Evolutionary conservation across 2,797 vertebrate species (phyloP).

Genomic region (Poeciliopsis paucimaculata): DNA sequence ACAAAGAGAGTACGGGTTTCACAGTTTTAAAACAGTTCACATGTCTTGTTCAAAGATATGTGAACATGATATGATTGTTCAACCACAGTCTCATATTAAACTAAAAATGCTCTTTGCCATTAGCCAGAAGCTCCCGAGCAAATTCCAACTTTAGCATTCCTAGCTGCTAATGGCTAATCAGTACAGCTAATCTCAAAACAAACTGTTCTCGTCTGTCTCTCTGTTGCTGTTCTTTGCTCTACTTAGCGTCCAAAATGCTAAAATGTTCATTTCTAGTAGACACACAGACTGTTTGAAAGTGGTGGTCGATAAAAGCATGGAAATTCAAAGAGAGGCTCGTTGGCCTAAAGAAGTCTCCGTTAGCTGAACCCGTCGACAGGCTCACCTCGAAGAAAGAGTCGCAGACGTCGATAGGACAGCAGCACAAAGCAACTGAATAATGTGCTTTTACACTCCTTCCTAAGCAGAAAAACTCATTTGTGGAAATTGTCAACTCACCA

Average conservation of each 20-base stretch:
- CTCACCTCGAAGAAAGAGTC: too few relatives aligned
- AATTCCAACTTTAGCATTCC: not conserved
- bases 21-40: not conserved
- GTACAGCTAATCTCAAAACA: not conserved
- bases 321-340: not conserved
- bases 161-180: not conserved
- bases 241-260: not conserved
- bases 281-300: not conserved
- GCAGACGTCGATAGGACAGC: not conserved
- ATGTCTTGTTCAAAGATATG: too few relatives aligned
- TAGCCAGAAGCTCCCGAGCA: too few relatives aligned
- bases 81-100: not conserved
- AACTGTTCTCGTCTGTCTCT: not conserved
- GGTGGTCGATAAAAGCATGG: not conserved
- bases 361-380: too few relatives aligned
- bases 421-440: not conserved
- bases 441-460: not conserved
- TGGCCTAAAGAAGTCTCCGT: not conserved
- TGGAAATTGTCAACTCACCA: too few relatives aligned
- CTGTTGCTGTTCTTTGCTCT: not conserved
- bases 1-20: not conserved
- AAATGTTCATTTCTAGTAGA: too few relatives aligned
- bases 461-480: too few relatives aligned
- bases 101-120: not conserved
- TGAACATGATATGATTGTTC: not conserved